phyloP scores from a whole-genome alignment of 2,888 invertebrate species.

The Galerucella nymphaeae region DNA sequence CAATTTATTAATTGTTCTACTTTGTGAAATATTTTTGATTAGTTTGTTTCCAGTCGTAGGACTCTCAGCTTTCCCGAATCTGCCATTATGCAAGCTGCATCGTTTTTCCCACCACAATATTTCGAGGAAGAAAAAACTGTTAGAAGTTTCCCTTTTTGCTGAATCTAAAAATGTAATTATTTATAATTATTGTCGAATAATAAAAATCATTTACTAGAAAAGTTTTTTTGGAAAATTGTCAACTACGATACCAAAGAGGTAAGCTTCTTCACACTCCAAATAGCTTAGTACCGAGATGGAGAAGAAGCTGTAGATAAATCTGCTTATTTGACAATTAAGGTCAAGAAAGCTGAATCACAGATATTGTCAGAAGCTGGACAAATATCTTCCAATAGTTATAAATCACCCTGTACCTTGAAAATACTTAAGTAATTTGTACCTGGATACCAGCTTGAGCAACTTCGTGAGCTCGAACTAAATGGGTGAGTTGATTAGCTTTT shows the following conservation, averaged over 20 bases:
- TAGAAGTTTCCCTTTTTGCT: constrained; percentile 75
- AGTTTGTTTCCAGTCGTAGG: constrained; percentile 69
- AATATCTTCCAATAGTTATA: too few species aligned
- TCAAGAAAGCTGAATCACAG: too few species aligned
- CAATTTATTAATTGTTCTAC: too few species aligned
- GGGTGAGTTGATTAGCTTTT: constrained; percentile 73
- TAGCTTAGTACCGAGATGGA: too few species aligned
- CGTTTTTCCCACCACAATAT: constrained; percentile 79
- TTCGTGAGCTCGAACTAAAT: constrained; percentile 81
- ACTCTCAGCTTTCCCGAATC: constrained; percentile 74
- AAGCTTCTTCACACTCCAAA: too few species aligned
- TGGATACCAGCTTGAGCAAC: constrained; percentile 78
- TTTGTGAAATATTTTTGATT: neutral
- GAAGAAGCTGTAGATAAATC: too few species aligned
- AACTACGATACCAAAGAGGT: too few species aligned
- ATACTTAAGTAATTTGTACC: constrained; percentile 61
- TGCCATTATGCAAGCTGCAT: constrained; percentile 77
- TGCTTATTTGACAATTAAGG: too few species aligned
- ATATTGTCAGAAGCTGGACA: too few species aligned
- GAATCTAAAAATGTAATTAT: constrained; percentile 67
- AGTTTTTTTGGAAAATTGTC: too few species aligned
- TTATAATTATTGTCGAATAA: neutral
- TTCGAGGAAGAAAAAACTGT: constrained; percentile 81
- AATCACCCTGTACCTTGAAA: too few species aligned
- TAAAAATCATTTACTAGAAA: too few species aligned